phyloP scores from a whole-genome alignment of 1,140 invertebrate genomes.

The Formica exsecta region DNA sequence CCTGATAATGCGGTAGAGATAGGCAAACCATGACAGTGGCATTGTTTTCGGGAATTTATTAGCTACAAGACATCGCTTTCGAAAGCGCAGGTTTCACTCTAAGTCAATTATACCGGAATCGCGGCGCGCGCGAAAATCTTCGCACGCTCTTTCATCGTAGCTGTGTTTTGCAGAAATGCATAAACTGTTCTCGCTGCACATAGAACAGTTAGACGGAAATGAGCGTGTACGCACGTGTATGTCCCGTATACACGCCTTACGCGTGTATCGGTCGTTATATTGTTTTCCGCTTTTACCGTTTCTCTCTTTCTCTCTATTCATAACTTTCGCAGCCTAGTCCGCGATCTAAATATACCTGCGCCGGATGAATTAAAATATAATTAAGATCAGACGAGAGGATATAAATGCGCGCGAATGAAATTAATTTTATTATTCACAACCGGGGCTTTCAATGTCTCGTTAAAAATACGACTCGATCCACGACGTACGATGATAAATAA shows the following conservation, averaged over 20 bases:
- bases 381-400: background rate
- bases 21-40: slow-evolving; percentile 61
- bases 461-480: background rate
- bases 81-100: slow-evolving; percentile 74
- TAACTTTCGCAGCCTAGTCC: slow-evolving; percentile 1
- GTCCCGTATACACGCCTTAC: background rate
- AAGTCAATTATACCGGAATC: slow-evolving; percentile 73
- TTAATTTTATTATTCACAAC: background rate
- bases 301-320: background rate
- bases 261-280: slow-evolving; percentile 31
- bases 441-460: background rate
- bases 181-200: slow-evolving; percentile 40
- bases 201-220: slow-evolving; percentile 43
- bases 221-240: background rate
- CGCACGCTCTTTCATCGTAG: slow-evolving; percentile 58
- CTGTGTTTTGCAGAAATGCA: slow-evolving; percentile 63
- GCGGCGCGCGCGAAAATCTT: slow-evolving; percentile 65
- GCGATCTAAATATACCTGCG: slow-evolving; percentile 23
- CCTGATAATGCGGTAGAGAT: slow-evolving; percentile 23
- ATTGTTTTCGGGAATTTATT: slow-evolving; percentile 73
- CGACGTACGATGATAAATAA: slow-evolving; percentile 12
- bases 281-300: slow-evolving; percentile 47
- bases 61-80: slow-evolving; percentile 54
- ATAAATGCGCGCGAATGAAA: background rate
- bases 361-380: slow-evolving; percentile 18